Percentiles rank a stretch among this genome's conserved stretches.
Conservation (phyloP, 2,113 vertebrate genomes). For the Pygoscelis adeliae region DNA sequence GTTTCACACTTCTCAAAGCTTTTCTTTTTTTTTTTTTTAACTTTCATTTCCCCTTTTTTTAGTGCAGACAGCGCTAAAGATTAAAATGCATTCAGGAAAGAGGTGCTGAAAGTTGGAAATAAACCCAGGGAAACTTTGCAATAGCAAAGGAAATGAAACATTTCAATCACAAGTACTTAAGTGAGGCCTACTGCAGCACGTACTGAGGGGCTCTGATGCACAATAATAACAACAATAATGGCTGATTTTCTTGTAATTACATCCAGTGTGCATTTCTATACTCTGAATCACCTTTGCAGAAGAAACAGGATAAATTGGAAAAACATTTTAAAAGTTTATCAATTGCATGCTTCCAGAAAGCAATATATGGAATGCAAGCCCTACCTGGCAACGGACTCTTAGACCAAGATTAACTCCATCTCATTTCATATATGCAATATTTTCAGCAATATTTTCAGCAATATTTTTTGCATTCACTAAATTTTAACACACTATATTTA, state of each 20-base stretch:
- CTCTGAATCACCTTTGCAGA: background rate
- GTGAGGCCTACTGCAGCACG: background rate
- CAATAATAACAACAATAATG: background rate
- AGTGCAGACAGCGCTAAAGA: background rate
- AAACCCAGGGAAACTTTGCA: background rate
- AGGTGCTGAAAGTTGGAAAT: background rate
- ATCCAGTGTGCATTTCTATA: background rate
- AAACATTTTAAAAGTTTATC: background rate
- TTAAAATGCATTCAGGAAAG: background rate
- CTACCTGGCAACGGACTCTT: background rate
- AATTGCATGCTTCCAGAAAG: background rate
- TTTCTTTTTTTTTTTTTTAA: background rate
- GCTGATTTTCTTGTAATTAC: background rate
- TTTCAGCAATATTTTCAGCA: background rate
- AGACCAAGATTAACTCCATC: background rate
- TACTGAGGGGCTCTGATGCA: background rate
- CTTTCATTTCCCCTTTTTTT: background rate
- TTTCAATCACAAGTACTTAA: background rate
- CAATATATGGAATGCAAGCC: background rate
- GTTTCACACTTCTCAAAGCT: background rate
- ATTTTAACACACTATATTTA: background rate
- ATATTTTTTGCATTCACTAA: background rate
- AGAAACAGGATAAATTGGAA: background rate
- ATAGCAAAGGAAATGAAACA: constrained; percentile 12
- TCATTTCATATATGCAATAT: background rate